phyloP scores from a whole-genome alignment of 2,888 invertebrate genomes.

The Cheilosia pagana region DNA sequence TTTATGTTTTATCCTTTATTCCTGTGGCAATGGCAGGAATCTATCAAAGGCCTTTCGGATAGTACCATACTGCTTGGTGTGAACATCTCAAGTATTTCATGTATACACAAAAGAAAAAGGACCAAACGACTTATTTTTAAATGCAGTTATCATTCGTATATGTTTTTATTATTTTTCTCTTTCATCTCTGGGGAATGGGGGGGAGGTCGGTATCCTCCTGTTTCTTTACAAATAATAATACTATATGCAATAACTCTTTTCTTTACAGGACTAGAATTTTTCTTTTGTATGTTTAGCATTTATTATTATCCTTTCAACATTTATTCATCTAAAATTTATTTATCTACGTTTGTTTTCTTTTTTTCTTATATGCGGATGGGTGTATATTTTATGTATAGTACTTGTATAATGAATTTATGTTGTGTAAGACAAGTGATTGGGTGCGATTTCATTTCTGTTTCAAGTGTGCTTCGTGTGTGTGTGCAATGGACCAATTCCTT shows the following conservation, averaged over 20 bases:
- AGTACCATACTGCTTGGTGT: not conserved
- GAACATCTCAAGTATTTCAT: slow-evolving; percentile 36
- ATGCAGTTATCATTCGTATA: slow-evolving; percentile 62
- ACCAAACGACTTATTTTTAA: slow-evolving; percentile 51
- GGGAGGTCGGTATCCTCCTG: slow-evolving; percentile 10
- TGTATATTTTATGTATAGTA: slow-evolving; percentile 32
- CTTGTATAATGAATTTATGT: not conserved
- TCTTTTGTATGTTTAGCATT: slow-evolving; percentile 47
- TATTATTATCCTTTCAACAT: slow-evolving; percentile 71
- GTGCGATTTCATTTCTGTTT: slow-evolving; percentile 34
- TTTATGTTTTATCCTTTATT: slow-evolving; percentile 53
- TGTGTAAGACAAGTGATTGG: slow-evolving; percentile 16
- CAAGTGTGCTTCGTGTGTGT: slow-evolving; percentile 20
- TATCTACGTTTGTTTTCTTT: slow-evolving; percentile 51
- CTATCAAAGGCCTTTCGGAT: slow-evolving; percentile 50
- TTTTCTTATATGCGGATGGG: slow-evolving; percentile 20
- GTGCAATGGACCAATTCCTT: slow-evolving; percentile 66
- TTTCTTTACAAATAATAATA: slow-evolving; percentile 58
- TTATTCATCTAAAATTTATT: slow-evolving; percentile 73
- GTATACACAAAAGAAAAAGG: slow-evolving; percentile 12
- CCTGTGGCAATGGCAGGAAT: slow-evolving; percentile 17
- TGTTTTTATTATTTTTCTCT: slow-evolving; percentile 43
- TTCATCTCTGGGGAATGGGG: slow-evolving; percentile 8
- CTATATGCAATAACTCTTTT: slow-evolving; percentile 41
- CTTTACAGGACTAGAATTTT: slow-evolving; percentile 58